A percentile compares a stretch with the other conserved stretches of the same genome.
These are phyloP conservation scores for Planiliza haematocheilus DNA, from an alignment of 2,113 vertebrate species.

Conservation along the genomic window DNA sequence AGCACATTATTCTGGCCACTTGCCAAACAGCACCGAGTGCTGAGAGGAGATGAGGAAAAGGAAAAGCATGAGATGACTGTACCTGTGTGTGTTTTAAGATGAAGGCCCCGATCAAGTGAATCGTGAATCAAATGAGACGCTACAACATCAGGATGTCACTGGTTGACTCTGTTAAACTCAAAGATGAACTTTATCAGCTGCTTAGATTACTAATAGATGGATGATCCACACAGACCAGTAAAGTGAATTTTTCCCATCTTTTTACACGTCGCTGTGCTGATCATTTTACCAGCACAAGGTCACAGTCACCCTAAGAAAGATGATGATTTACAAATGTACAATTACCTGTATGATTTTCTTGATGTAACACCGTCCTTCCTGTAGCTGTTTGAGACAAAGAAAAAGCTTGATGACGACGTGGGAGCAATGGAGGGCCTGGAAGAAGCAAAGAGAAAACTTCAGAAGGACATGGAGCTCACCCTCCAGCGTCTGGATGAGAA, in stretches of 20 bases:
- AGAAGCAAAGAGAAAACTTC: constrained; percentile 91
- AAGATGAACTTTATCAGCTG: too few species aligned
- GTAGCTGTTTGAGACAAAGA: constrained; percentile 93
- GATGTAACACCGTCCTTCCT: background rate
- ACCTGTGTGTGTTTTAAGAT: too few species aligned
- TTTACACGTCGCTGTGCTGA: background rate
- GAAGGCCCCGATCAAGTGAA: too few species aligned
- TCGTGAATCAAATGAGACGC: too few species aligned
- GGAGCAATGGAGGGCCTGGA: constrained; percentile 93
- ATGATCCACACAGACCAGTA: background rate
- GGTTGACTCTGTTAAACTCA: too few species aligned
- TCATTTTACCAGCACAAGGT: background rate
- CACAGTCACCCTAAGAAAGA: background rate
- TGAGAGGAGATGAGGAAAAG: too few species aligned
- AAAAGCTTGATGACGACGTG: constrained; percentile 94
- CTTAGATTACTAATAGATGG: background rate
- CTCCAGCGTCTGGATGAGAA: constrained; percentile 95
- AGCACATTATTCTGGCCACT: too few species aligned
- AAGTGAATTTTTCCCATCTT: background rate
- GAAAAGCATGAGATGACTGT: too few species aligned
- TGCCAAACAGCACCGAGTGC: too few species aligned
- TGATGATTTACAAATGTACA: background rate
- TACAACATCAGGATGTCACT: too few species aligned
- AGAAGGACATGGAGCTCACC: constrained; percentile 92
- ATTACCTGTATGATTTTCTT: background rate